Evolutionary conservation across 2,113 vertebrate genomes (phyloP).

Genomic region (Nycticorax nycticorax): DNA sequence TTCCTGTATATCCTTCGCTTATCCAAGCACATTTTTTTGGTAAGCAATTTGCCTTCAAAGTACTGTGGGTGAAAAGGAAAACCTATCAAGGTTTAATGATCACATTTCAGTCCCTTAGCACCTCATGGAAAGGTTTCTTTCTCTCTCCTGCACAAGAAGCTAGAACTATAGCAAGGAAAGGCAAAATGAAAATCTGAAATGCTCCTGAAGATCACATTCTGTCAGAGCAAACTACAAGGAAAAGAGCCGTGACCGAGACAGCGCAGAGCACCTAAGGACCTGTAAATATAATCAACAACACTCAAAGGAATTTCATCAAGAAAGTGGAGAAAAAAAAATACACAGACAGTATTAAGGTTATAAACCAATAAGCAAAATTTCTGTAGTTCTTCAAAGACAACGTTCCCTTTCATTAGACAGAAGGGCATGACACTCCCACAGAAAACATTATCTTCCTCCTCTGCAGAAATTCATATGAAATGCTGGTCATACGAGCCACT

Average conservation of each 20-base stretch:
- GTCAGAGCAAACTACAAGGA: slow-evolving; percentile 10
- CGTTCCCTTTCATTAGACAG: slow-evolving; percentile 25
- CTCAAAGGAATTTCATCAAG: slow-evolving; percentile 41
- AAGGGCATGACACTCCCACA: neutral
- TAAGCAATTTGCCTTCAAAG: slow-evolving; percentile 44
- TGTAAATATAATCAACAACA: slow-evolving; percentile 16
- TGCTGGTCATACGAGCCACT: slow-evolving; percentile 7
- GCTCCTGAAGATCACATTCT: neutral
- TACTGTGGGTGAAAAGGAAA: slow-evolving; percentile 30
- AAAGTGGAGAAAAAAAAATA: slow-evolving; percentile 37
- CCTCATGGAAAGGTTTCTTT: neutral
- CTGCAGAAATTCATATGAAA: slow-evolving; percentile 17
- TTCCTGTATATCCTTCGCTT: neutral
- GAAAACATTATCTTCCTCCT: slow-evolving; percentile 34
- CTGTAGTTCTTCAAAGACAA: slow-evolving; percentile 25
- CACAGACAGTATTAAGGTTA: slow-evolving; percentile 34
- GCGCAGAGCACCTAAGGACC: neutral
- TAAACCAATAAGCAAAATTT: slow-evolving; percentile 41
- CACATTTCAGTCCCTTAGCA: neutral
- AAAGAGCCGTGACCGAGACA: neutral
- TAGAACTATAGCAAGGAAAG: slow-evolving; percentile 12
- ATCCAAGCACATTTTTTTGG: neutral
- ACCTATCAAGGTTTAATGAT: slow-evolving; percentile 31
- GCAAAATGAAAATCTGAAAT: neutral
- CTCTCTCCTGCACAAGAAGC: neutral